Conservation (phyloP, 2,797 vertebrate species). For the Anabacerthia variegaticeps region DNA sequence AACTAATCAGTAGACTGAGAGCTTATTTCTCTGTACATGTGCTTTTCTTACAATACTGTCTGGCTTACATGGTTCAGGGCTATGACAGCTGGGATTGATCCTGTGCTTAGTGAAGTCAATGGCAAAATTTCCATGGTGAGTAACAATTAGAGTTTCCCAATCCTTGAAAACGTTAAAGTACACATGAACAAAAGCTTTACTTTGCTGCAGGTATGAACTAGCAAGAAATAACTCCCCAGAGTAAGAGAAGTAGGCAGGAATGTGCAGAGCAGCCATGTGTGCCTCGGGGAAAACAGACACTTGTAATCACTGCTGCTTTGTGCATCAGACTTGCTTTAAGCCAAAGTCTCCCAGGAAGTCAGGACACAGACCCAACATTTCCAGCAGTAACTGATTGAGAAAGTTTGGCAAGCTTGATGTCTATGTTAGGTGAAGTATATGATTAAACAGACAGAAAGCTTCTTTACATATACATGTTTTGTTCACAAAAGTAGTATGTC, state of each 20-base stretch:
- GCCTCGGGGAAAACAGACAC: neutral
- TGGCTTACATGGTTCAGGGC: neutral
- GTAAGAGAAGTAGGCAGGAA: neutral
- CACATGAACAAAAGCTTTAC: neutral
- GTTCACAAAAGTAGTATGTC: neutral
- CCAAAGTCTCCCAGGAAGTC: neutral
- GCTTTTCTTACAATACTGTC: neutral
- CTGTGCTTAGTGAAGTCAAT: neutral
- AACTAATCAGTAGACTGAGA: neutral
- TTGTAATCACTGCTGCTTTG: neutral
- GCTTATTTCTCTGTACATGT: neutral
- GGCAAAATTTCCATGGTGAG: neutral
- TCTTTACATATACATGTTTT: neutral
- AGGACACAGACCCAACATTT: neutral
- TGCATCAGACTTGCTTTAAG: neutral
- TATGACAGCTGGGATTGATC: neutral
- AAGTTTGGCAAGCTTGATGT: neutral
- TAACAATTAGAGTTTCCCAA: neutral
- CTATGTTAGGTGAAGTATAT: neutral
- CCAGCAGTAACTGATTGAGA: neutral
- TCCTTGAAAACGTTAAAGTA: neutral
- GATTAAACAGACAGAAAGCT: neutral
- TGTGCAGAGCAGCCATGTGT: neutral
- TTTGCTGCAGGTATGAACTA: conserved; percentile 48
- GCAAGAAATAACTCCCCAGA: neutral